These are phyloP conservation scores for Drosophila dunni DNA, from an alignment of 1,140 invertebrate genomes.

Conservation along the genomic window DNA sequence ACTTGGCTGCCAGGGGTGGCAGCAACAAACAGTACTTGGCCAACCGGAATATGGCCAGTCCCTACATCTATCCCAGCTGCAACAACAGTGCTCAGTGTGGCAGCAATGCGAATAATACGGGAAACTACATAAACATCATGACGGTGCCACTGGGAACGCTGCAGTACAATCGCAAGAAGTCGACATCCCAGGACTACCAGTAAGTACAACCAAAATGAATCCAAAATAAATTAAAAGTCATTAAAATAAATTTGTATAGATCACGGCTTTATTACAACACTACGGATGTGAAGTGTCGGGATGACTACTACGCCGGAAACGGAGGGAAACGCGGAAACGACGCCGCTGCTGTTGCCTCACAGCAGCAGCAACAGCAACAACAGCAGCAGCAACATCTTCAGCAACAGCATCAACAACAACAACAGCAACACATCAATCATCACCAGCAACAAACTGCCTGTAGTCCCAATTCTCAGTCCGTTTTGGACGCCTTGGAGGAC, in stretches of 20 bases:
- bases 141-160: slow-evolving; percentile 75
- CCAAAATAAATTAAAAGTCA: neutral
- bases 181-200: slow-evolving; percentile 80
- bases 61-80: slow-evolving; percentile 50
- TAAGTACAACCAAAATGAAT: slow-evolving; percentile 44
- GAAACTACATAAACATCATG: slow-evolving; percentile 83
- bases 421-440: slow-evolving; percentile 44
- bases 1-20: slow-evolving; percentile 46
- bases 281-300: slow-evolving; percentile 75
- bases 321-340: slow-evolving; percentile 41
- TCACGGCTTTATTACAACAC: slow-evolving; percentile 80
- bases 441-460: slow-evolving; percentile 48
- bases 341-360: neutral
- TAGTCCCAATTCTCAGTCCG: slow-evolving; percentile 42
- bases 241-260: slow-evolving; percentile 32
- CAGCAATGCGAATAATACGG: slow-evolving; percentile 61
- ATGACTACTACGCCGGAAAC: slow-evolving; percentile 70
- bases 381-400: slow-evolving; percentile 31
- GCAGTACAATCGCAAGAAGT: slow-evolving; percentile 82
- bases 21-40: slow-evolving; percentile 52
- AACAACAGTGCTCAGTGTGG: slow-evolving; percentile 59
- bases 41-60: slow-evolving; percentile 43
- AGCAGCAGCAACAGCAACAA: slow-evolving; percentile 24
- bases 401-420: slow-evolving; percentile 15
- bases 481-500: slow-evolving; percentile 58